phyloP scores from a whole-genome alignment of 2,113 vertebrate species.

The Ia io region DNA sequence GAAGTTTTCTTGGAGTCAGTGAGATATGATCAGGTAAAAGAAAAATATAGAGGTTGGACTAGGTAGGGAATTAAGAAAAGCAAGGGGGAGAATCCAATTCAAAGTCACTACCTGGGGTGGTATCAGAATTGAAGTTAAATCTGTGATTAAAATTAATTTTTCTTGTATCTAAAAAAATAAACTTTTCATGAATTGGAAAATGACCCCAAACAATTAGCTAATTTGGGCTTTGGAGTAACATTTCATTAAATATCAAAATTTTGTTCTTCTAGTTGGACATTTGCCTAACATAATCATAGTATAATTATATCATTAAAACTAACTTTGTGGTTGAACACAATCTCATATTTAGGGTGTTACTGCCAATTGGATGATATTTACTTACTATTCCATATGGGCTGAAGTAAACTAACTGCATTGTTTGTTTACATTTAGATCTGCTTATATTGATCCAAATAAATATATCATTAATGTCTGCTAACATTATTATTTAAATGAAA shows the following conservation, averaged over 20 bases:
- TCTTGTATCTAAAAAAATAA: background rate
- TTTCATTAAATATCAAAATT: constrained; percentile 34
- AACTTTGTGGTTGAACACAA: background rate
- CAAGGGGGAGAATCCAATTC: background rate
- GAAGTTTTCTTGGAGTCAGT: background rate
- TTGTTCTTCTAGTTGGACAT: constrained; percentile 8
- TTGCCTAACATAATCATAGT: background rate
- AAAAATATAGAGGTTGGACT: constrained; percentile 5
- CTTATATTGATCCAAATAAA: constrained; percentile 43
- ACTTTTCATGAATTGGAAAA: constrained; percentile 7
- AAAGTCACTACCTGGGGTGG: background rate
- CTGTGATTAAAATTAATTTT: background rate
- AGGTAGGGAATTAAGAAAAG: constrained; percentile 26
- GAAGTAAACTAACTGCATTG: background rate
- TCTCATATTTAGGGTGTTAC: background rate
- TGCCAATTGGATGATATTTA: constrained; percentile 42
- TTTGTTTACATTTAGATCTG: constrained; percentile 8
- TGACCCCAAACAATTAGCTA: background rate
- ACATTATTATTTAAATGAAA: background rate
- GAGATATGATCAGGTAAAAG: constrained; percentile 7
- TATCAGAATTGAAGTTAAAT: background rate
- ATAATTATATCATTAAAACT: constrained; percentile 20
- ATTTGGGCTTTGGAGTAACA: background rate
- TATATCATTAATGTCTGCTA: constrained; percentile 14
- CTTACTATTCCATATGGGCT: constrained; percentile 7